A percentile compares a stretch with the other conserved stretches of the same genome.
phyloP scores from a whole-genome alignment of 2,888 invertebrate genomes.

The Leptarthrus brevirostris region DNA sequence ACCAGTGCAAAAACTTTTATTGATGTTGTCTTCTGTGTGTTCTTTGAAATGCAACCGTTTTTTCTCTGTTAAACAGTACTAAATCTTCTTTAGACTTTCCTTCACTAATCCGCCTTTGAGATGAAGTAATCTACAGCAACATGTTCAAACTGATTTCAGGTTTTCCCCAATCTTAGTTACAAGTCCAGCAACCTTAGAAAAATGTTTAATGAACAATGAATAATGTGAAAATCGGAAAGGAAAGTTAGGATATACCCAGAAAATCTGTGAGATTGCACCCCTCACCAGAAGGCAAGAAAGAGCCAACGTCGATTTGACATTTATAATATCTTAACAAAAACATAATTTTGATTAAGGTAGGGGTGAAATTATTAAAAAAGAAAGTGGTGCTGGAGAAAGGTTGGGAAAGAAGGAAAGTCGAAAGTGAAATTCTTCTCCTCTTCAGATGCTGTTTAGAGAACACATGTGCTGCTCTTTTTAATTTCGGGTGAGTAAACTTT shows the following conservation, averaged over 20 bases:
- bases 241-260: slow-evolving; percentile 32
- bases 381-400: slow-evolving; percentile 19
- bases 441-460: slow-evolving; percentile 44
- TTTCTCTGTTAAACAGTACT: slow-evolving; percentile 29
- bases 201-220: slow-evolving; percentile 45
- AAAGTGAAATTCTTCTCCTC: slow-evolving; percentile 38
- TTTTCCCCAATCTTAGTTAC: slow-evolving; percentile 22
- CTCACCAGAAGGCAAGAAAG: slow-evolving; percentile 5
- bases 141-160: slow-evolving; percentile 49
- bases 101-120: slow-evolving; percentile 33
- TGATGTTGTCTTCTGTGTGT: slow-evolving; percentile 21
- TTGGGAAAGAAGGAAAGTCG: slow-evolving; percentile 18
- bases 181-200: slow-evolving; percentile 24
- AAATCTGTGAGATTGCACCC: slow-evolving; percentile 30
- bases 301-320: slow-evolving; percentile 35
- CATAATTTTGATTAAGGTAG: slow-evolving; percentile 42
- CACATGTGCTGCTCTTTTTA: slow-evolving; percentile 49
- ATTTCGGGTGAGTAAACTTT: slow-evolving; percentile 50
- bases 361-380: slow-evolving; percentile 18
- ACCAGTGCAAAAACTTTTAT: background rate
- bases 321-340: slow-evolving; percentile 27
- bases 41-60: background rate
- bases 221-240: slow-evolving; percentile 40
- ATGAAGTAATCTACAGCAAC: slow-evolving; percentile 32
- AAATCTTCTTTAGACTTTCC: slow-evolving; percentile 32